Conservation (phyloP, 2,113 vertebrate species). For the Forbesichthys agassizii region DNA sequence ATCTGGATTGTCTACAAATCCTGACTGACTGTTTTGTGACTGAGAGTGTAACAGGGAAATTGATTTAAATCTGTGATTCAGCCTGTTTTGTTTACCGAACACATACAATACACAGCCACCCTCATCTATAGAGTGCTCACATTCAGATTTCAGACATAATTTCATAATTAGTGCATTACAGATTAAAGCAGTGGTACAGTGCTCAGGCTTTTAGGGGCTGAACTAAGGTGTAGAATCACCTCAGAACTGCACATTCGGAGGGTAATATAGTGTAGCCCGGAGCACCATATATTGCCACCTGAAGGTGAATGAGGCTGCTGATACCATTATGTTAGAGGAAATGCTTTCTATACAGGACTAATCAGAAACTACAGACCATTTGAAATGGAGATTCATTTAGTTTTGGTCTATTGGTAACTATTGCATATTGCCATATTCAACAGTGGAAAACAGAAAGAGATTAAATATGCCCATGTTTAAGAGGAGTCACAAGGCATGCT, state of each 20-base stretch:
- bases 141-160: too few relatives aligned
- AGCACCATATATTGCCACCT: neutral
- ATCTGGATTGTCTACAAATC: neutral
- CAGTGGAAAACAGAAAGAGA: slow-evolving; percentile 2
- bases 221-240: neutral
- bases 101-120: too few relatives aligned
- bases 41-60: neutral
- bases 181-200: too few relatives aligned
- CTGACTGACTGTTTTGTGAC: neutral
- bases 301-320: slow-evolving; percentile 30
- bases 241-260: slow-evolving; percentile 7
- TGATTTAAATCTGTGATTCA: neutral
- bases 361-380: neutral
- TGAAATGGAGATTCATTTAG: neutral
- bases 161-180: too few relatives aligned
- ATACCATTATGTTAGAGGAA: slow-evolving; percentile 21
- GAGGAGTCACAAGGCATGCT: slow-evolving; percentile 21
- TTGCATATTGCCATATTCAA: neutral
- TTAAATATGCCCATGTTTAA: slow-evolving; percentile 13
- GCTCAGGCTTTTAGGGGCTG: neutral
- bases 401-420: neutral
- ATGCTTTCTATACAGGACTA: neutral
- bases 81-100: neutral
- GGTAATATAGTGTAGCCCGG: slow-evolving; percentile 36
- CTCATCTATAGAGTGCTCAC: too few relatives aligned